A percentile compares a stretch with the other conserved stretches of the same genome.
Evolutionary conservation across 2,888 invertebrate species (phyloP).

Genomic region (Anarsia innoxiella): DNA sequence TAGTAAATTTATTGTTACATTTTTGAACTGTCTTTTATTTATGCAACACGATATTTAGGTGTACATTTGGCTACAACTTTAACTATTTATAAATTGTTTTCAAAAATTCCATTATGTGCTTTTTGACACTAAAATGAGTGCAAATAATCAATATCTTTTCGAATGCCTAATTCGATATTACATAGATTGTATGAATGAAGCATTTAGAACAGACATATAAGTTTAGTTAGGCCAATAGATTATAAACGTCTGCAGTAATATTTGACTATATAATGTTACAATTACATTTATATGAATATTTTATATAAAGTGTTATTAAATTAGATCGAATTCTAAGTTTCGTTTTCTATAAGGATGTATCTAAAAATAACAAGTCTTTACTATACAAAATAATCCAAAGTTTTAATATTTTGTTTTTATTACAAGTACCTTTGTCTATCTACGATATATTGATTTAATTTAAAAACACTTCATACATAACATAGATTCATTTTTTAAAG

Average conservation of each 20-base stretch:
- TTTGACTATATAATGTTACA: slow-evolving; percentile 25
- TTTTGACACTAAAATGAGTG: neutral
- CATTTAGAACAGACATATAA: slow-evolving; percentile 25
- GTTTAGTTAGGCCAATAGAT: slow-evolving; percentile 37
- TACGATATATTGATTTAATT: no score
- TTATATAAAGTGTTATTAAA: no score
- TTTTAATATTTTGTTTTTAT: no score
- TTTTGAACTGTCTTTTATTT: slow-evolving; percentile 25
- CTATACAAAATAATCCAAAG: no score
- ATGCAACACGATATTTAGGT: slow-evolving; percentile 2
- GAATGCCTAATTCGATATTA: neutral
- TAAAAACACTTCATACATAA: slow-evolving; percentile 24
- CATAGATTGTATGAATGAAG: neutral
- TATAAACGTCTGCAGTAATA: slow-evolving; percentile 26
- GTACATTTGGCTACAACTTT: slow-evolving; percentile 1
- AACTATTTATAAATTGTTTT: neutral
- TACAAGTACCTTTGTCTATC: no score
- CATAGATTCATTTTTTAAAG: slow-evolving; percentile 25
- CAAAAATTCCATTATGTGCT: neutral
- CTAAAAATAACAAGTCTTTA: no score
- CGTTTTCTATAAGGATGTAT: no score
- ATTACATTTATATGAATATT: no score
- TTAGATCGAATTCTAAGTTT: no score
- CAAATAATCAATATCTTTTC: slow-evolving; percentile 2
- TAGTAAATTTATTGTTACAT: slow-evolving; percentile 24